Percentiles rank a stretch among this genome's conserved stretches.
Conservation (phyloP, 2,113 vertebrate genomes). For the Corythoichthys haematopterus region DNA sequence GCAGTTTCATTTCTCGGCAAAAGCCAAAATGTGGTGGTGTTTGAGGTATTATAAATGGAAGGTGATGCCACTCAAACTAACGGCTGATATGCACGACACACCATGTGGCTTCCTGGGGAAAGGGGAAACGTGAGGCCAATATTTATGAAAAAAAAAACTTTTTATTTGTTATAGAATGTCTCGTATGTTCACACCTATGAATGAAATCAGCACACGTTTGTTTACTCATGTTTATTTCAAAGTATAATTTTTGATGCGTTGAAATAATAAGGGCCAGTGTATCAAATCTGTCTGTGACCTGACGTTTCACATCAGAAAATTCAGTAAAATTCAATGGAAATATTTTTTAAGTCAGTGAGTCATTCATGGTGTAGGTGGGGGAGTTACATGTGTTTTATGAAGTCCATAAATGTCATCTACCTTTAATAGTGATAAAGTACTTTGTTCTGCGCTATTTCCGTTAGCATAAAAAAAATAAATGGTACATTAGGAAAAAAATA, state of each 20-base stretch:
- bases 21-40: not conserved
- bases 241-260: not conserved
- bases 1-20: not conserved
- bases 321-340: constrained; percentile 16
- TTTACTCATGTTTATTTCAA: constrained; percentile 29
- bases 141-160: constrained; percentile 18
- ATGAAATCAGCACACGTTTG: constrained; percentile 5
- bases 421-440: constrained; percentile 40
- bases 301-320: constrained; percentile 30
- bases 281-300: constrained; percentile 2
- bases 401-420: constrained; percentile 60
- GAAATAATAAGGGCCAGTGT: not conserved
- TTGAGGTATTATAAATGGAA: not conserved
- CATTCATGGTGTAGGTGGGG: constrained; percentile 64
- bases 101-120: constrained; percentile 60
- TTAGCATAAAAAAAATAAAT: not conserved
- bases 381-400: constrained; percentile 51
- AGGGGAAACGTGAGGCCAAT: constrained; percentile 53
- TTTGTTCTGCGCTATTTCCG: not conserved
- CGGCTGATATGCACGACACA: constrained; percentile 40
- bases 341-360: constrained; percentile 34
- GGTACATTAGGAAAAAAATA: not conserved
- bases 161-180: constrained; percentile 17
- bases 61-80: constrained; percentile 32
- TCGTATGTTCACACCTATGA: constrained; percentile 14